Base-by-base conservation (phyloP, 1,140 invertebrate species). In the Ceratoteleas bidentatus region DNA sequence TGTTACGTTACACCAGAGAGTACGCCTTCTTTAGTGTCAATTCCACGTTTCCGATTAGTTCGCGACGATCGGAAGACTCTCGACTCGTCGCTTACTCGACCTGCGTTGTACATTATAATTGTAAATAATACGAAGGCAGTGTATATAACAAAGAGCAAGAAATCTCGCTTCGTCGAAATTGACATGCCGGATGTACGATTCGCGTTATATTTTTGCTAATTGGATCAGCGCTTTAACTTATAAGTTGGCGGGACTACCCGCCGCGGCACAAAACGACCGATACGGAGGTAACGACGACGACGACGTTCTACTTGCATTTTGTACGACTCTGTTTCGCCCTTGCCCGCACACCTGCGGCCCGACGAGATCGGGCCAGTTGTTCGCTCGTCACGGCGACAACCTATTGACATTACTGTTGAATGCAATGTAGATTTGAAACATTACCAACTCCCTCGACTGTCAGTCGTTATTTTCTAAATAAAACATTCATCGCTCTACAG, bases 51-150 rank as follows among this genome's bases (percentile, higher is more conserved):
- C 40, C 60, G 54, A 56, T 79, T 79, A 54, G 66, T 62, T 70
- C 43, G 33, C 38, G 9, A 47, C 53, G 40, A 69, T 58, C 58
- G 65, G 62, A 79, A 57, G 65, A 68, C 52, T 58, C 57, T 70
- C 58, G 34, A 53, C 57, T 60, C 40, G 56, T 81, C 70, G 69
- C 64, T 74, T 86, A 81, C 68, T 81, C 81, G 76, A 76, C 5
- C 80, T 85, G 70, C 75, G 79, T 79, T 87, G 83, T 89, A 88
- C 68, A 88, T 87, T 87, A 88, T 86, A 81, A 80, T n/a, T 89
- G 84, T 88, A 88, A 88, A 89, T 88, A n/a, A 88, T 83, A 87
- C 80, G 82, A 66, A 77, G 33, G 43, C 61, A 77, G 60, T 78
- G 75, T 83, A 78, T 83, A 83, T 83, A 83, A 61, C 43, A 69